A percentile compares a stretch with the other conserved stretches of the same genome.
These are phyloP conservation scores for Mechanitis mazaeus DNA, from an alignment of 2,888 invertebrate species.

Conservation along the genomic window DNA sequence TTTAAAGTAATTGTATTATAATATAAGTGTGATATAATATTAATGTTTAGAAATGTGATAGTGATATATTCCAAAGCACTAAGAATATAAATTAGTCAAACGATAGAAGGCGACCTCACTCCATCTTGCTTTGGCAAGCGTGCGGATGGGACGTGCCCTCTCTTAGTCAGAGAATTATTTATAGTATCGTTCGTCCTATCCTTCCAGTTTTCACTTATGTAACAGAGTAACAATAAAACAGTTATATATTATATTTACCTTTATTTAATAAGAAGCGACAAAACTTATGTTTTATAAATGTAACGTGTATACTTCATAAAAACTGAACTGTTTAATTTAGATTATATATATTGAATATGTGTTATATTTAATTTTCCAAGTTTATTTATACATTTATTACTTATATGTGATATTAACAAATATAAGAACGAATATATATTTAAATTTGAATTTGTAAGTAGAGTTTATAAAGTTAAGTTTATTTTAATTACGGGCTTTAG, in stretches of 20 bases:
- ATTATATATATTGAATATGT: no score
- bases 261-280: background rate
- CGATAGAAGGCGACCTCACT: conserved; percentile 14
- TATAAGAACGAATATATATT: no score
- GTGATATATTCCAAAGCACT: conserved; percentile 9
- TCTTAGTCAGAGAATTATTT: conserved; percentile 18
- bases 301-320: no score
- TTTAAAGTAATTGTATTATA: no score
- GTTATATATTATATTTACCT: conserved; percentile 1
- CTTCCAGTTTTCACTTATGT: conserved; percentile 5
- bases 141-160: conserved; percentile 16
- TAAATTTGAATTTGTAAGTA: no score
- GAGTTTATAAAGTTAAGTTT: no score
- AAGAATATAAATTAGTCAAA: conserved; percentile 22
- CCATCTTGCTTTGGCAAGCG: conserved; percentile 13
- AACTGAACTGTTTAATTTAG: no score
- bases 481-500: background rate
- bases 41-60: conserved; percentile 2
- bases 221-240: background rate
- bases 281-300: no score
- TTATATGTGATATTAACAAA: no score
- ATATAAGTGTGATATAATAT: background rate
- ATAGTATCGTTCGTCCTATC: background rate
- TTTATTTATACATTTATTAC: no score
- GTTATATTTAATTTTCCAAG: no score